These are phyloP conservation scores for Calonectris borealis DNA, from an alignment of 2,113 vertebrate species.

Conservation along the genomic window DNA sequence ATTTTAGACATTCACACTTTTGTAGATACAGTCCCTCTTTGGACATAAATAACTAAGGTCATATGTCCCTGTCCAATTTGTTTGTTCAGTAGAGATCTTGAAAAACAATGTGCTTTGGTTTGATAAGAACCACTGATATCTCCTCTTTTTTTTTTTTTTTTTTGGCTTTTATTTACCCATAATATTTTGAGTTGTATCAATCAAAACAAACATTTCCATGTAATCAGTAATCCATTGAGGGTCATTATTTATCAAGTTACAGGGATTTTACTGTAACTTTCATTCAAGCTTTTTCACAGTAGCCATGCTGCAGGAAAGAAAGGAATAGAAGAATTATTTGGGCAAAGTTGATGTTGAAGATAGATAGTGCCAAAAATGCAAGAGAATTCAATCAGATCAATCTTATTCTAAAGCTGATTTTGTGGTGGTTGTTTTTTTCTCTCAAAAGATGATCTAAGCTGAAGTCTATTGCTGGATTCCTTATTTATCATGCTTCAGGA, in stretches of 20 bases:
- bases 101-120: not conserved
- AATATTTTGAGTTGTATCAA: too few species aligned
- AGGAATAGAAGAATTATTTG: not conserved
- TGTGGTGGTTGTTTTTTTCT: not conserved
- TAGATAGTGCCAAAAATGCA: not conserved
- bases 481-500: constrained; percentile 43
- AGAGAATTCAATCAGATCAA: not conserved
- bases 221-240: constrained; percentile 4
- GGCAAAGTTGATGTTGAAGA: not conserved
- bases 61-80: not conserved
- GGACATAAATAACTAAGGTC: not conserved
- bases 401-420: not conserved
- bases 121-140: not conserved
- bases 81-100: not conserved
- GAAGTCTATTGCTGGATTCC: constrained; percentile 22
- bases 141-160: not conserved
- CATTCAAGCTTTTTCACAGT: not conserved
- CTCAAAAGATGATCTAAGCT: constrained; percentile 27
- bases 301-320: not conserved
- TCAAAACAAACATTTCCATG: not conserved
- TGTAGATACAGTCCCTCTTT: constrained; percentile 1
- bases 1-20: constrained; percentile 41
- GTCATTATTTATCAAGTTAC: constrained; percentile 13
- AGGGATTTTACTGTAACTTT: constrained; percentile 26
- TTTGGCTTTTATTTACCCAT: not conserved